These are phyloP conservation scores for Chrysina gloriosa DNA, from an alignment of 2,888 invertebrate species.

Conservation along the genomic window DNA sequence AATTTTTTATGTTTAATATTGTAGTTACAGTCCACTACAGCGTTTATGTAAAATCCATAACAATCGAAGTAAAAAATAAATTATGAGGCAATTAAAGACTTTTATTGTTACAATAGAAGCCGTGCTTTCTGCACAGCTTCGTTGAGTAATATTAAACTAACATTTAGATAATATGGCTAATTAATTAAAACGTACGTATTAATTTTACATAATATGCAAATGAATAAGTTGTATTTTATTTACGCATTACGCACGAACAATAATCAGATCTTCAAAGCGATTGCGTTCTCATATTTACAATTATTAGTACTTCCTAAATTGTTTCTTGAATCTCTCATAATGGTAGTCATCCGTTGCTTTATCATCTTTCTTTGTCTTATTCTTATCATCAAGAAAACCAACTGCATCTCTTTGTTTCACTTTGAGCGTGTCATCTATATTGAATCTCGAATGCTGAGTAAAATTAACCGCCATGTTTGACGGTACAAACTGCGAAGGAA, in stretches of 20 bases:
- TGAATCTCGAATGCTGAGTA: slow-evolving; percentile 94
- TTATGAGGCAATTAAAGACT: no score
- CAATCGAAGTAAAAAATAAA: no score
- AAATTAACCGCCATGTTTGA: slow-evolving; percentile 99
- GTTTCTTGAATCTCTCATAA: slow-evolving; percentile 96
- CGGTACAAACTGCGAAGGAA: slow-evolving; percentile 95
- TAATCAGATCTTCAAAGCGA: background rate
- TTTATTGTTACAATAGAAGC: no score
- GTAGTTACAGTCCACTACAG: no score
- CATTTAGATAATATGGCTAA: no score
- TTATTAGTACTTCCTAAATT: slow-evolving; percentile 84
- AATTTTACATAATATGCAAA: no score
- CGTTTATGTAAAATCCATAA: no score
- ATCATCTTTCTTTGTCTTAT: slow-evolving; percentile 83
- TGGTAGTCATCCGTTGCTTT: slow-evolving; percentile 97
- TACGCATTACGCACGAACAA: background rate
- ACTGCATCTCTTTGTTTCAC: slow-evolving; percentile 70
- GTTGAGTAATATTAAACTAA: no score
- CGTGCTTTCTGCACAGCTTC: no score
- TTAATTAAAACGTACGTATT: no score
- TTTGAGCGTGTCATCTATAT: slow-evolving; percentile 79
- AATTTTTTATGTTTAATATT: no score
- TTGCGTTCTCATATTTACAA: background rate
- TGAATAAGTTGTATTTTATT: no score
- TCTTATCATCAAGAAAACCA: slow-evolving; percentile 66